phyloP scores from a whole-genome alignment of 53 echinoderm and acorn worm species.

The Mesocentrotus franciscanus region DNA sequence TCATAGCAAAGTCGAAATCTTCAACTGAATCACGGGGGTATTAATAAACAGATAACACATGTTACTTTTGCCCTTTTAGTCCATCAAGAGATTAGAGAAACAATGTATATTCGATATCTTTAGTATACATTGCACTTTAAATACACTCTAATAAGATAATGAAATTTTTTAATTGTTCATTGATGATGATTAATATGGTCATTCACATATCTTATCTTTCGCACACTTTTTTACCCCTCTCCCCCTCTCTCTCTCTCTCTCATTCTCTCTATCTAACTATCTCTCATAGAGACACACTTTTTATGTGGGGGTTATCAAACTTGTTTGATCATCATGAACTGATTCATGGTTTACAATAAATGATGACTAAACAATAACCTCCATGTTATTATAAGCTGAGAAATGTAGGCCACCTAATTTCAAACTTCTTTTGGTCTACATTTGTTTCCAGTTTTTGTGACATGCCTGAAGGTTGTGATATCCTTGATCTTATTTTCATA shows the following conservation, averaged over 20 bases:
- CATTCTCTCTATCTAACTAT: neutral
- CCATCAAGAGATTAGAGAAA: neutral
- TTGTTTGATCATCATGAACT: neutral
- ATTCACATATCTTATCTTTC: neutral
- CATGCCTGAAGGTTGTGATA: too few relatives aligned
- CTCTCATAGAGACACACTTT: neutral
- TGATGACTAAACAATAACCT: too few relatives aligned
- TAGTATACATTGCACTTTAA: neutral
- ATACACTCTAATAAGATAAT: neutral
- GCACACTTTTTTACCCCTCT: neutral
- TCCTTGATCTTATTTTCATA: too few relatives aligned
- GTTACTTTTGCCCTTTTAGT: neutral
- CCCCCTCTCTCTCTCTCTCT: neutral
- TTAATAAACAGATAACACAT: neutral
- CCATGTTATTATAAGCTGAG: too few relatives aligned
- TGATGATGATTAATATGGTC: neutral
- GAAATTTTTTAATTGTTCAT: neutral
- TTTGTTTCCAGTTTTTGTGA: too few relatives aligned
- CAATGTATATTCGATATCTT: constrained; percentile 21
- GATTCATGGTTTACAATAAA: neutral
- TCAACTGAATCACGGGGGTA: neutral
- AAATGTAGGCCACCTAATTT: too few relatives aligned
- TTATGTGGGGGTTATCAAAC: neutral
- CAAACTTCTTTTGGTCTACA: too few relatives aligned
- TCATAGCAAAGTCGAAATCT: neutral